phyloP scores from a whole-genome alignment of 2,113 vertebrate genomes.

The Gnathonemus echidnorhynchus region DNA sequence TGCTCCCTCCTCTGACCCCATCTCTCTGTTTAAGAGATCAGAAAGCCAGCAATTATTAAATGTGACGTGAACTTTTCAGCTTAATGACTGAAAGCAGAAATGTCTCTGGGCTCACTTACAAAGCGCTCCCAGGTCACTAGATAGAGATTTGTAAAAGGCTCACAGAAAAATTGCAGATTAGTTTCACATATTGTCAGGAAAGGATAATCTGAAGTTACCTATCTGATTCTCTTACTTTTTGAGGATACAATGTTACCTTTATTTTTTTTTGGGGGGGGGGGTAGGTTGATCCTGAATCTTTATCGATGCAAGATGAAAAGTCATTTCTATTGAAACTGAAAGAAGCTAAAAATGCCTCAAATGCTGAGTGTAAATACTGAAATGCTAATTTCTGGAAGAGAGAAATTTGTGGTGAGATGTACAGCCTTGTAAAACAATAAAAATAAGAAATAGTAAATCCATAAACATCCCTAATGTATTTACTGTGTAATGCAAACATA shows the following conservation, averaged over 20 bases:
- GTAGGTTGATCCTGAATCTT: neutral
- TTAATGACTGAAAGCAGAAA: conserved; percentile 39
- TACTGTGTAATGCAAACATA: neutral
- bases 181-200: conserved; percentile 10
- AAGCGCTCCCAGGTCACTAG: neutral
- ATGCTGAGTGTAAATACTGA: neutral
- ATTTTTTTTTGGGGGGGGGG: neutral
- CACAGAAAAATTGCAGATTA: conserved; percentile 16
- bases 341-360: neutral
- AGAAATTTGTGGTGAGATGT: neutral
- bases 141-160: neutral
- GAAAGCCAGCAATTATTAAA: conserved; percentile 37
- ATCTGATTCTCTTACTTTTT: neutral
- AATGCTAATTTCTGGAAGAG: neutral
- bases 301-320: neutral
- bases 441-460: neutral
- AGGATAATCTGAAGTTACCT: neutral
- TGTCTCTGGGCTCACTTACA: conserved; percentile 7
- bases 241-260: neutral
- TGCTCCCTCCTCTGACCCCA: neutral
- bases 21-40: conserved; percentile 9
- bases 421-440: neutral
- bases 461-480: neutral
- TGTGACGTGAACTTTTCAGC: conserved; percentile 29
- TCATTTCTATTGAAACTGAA: neutral